Evolutionary conservation across 2,888 invertebrate genomes (phyloP).

Genomic region (Melangyna quadrimaculata): DNA sequence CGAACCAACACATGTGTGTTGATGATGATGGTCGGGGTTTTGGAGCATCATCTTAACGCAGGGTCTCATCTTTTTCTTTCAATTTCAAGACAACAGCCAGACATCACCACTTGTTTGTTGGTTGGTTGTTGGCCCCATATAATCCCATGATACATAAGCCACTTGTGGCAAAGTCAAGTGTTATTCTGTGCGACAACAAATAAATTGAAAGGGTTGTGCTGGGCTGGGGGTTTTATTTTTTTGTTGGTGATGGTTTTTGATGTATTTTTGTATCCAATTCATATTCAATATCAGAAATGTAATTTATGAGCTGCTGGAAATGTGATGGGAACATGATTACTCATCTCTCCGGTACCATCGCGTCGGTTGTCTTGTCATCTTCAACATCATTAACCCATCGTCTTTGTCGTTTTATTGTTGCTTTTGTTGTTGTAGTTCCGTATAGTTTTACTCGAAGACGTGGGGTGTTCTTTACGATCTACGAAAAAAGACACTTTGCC

Average conservation of each 20-base stretch:
- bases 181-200: slow-evolving; percentile 2
- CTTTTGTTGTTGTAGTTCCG: neutral
- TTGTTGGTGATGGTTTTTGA: neutral
- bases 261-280: slow-evolving; percentile 47
- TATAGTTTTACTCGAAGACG: neutral
- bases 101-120: slow-evolving; percentile 19
- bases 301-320: slow-evolving; percentile 71
- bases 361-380: slow-evolving; percentile 2
- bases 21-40: neutral
- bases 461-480: slow-evolving; percentile 66
- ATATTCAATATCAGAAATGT: slow-evolving; percentile 52
- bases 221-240: neutral
- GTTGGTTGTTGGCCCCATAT: slow-evolving; percentile 27
- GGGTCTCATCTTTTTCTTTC: neutral
- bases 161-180: slow-evolving; percentile 43
- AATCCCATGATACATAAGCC: slow-evolving; percentile 52
- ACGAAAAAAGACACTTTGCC: slow-evolving; percentile 67
- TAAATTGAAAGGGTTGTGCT: slow-evolving; percentile 24
- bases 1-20: slow-evolving; percentile 35
- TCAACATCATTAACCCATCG: slow-evolving; percentile 38
- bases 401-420: neutral
- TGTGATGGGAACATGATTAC: slow-evolving; percentile 71
- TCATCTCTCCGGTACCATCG: slow-evolving; percentile 21
- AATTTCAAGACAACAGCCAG: neutral
- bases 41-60: neutral